Conservation (phyloP, 2,113 vertebrate species). For the Pluvialis apricaria region DNA sequence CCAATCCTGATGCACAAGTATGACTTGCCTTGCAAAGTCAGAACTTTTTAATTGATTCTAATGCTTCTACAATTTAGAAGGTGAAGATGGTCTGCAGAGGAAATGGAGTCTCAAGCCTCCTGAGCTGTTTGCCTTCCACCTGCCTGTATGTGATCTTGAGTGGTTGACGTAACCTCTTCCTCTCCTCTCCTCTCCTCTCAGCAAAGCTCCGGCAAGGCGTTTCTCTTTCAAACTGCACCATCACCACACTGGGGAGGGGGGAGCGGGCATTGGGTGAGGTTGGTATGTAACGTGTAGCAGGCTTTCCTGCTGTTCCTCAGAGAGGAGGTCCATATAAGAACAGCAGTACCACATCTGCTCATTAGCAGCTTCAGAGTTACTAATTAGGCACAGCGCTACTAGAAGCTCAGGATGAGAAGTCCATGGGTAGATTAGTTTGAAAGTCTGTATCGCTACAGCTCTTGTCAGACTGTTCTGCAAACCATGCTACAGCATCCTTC, state of each 20-base stretch:
- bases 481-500: neutral
- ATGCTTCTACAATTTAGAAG: neutral
- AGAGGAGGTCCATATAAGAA: neutral
- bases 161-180: neutral
- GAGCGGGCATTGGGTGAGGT: neutral
- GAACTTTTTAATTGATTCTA: neutral
- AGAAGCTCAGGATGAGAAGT: neutral
- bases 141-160: neutral
- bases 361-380: neutral
- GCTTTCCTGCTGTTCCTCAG: neutral
- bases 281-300: fast-evolving
- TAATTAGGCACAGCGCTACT: neutral
- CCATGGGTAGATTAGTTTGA: fast-evolving
- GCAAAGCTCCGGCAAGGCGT: neutral
- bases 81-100: neutral
- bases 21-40: neutral
- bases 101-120: neutral
- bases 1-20: neutral
- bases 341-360: neutral
- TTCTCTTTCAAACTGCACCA: neutral
- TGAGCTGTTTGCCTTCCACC: neutral
- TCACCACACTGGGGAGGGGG: fast-evolving
- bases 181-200: no score
- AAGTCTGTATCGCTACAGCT: neutral
- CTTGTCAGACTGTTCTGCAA: neutral